Base-by-base conservation (phyloP, 2,888 invertebrate genomes). In the Xestia rhomboidea region DNA sequence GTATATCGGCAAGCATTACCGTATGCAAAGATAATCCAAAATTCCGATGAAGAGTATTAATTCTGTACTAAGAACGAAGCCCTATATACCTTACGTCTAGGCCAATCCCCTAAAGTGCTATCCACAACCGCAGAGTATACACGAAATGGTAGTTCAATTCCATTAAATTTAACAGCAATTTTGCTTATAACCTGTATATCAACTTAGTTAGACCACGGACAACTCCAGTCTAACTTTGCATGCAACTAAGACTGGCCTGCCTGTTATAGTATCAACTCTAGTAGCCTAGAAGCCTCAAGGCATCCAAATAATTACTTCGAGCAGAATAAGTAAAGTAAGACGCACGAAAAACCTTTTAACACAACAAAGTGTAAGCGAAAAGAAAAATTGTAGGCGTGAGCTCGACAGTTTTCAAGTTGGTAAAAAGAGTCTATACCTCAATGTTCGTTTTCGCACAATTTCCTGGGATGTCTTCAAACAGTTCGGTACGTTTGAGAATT, bases 51-150 rank as follows among this genome's bases (percentile, higher is more conserved):
- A 77, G 51, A 69, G 82, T 81, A 88, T 88, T 83, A 88, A 76
- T 68, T 76, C 38, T 80, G 79, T 70, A 73, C 57, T 88, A 89
- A 90, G 89, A 90, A 89, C 89, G 84, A 81, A 86, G 84, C 84
- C 85, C 82, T 87, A n/a, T n/a, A n/a, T n/a, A 79, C 85, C 77
- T 85, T 84, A 88, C 79, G 85, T 87, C 82, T 90, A 84, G 85
- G 83, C 89, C 91, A 93, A 94, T 93, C 89, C 92, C 90, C 92
- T 73, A 88, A 91, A 94, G 92, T 91, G 90, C 82, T 88, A 84
- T 90, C 77, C 73, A 78, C 68, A 77, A 87, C 76, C 76, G 62
- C 74, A 86, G 79, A 81, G 79, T 81, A n/a, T 72, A 89, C 87
- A 89, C 88, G 86, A 90, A 89, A 92, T 90, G 86, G 88, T 89